Evolutionary conservation across 2,113 vertebrate species (phyloP), one percentile per base, ranked within the genome.

Genomic region (Labeo rohita): DNA sequence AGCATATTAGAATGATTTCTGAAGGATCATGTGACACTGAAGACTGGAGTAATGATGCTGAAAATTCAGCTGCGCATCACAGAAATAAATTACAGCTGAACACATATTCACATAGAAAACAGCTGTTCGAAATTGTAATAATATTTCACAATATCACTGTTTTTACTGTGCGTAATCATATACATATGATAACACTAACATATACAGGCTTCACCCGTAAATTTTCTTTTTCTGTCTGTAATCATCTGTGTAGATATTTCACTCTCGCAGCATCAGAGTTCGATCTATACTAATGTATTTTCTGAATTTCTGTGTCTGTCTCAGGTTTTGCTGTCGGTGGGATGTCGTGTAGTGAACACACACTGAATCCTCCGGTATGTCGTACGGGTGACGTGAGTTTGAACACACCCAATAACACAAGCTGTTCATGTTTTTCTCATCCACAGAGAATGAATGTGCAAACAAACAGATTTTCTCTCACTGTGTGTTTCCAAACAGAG

Each of bases 401-500:
- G 13, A 28, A 23, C 82, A 28, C 39, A 43, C 39, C 66, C 65
- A 83, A 4, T 54, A 83, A 83, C 66, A 50, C 72, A 36, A 83
- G 81, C 16, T 72, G 81, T 8, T 73, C 28, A 0, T 83, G 66
- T 72, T 84, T 23, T 47, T 50, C 43, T 63, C 15, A 2, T 39
- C 47, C 56, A 12, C 45, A 85, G 21, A 2, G 9, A 70, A 18
- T 18, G 0, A 13, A 34, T 4, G 28, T 34, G 63, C 11, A 66
- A 59, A 21, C 16, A 63, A 68, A 50, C 39, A 4, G 70, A 54
- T 77, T 15, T 76, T 8, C 23, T 65, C 63, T 66, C 28, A 8
- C 28, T 15, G 12, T 59, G 56, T 18, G 18, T 8, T n/a, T 61
- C 56, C 18, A 61, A 61, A 61, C 56, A 59, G 56, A 66, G 63